Evolutionary conservation across 2,113 vertebrate genomes (phyloP).

Genomic region (Cranoglanis bouderius): DNA sequence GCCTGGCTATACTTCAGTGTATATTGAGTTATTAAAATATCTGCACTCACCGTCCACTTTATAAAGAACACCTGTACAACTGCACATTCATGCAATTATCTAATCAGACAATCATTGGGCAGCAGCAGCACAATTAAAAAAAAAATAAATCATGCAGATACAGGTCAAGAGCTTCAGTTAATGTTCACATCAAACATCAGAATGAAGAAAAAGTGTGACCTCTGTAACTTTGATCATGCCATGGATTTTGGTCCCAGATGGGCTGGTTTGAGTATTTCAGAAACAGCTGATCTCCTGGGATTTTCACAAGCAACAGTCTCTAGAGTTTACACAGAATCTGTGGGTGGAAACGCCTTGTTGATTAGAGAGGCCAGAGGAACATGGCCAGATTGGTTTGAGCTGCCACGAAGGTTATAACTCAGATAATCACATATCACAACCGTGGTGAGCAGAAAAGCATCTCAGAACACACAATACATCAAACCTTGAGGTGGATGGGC

Average conservation of each 20-base stretch:
- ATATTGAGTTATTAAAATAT: neutral
- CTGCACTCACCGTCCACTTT: neutral
- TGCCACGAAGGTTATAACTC: too few relatives aligned
- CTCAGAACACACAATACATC: too few relatives aligned
- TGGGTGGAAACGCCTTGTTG: neutral
- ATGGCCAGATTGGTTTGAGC: neutral
- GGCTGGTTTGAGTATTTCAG: neutral
- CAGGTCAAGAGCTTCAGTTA: neutral
- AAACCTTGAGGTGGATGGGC: too few relatives aligned
- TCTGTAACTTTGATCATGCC: neutral
- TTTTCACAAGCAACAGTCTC: neutral
- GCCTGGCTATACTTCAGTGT: neutral
- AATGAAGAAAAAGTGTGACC: neutral
- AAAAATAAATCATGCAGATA: neutral
- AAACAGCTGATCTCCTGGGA: neutral
- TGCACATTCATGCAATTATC: neutral
- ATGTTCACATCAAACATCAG: neutral
- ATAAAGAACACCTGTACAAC: neutral
- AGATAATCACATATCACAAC: too few relatives aligned
- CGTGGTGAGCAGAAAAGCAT: too few relatives aligned
- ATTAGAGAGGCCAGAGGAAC: neutral
- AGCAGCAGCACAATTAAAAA: neutral
- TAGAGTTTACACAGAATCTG: neutral
- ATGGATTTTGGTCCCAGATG: neutral
- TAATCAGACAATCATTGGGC: neutral